Evolutionary conservation across 2,113 vertebrate genomes (phyloP).

Genomic region (Garra rufa): DNA sequence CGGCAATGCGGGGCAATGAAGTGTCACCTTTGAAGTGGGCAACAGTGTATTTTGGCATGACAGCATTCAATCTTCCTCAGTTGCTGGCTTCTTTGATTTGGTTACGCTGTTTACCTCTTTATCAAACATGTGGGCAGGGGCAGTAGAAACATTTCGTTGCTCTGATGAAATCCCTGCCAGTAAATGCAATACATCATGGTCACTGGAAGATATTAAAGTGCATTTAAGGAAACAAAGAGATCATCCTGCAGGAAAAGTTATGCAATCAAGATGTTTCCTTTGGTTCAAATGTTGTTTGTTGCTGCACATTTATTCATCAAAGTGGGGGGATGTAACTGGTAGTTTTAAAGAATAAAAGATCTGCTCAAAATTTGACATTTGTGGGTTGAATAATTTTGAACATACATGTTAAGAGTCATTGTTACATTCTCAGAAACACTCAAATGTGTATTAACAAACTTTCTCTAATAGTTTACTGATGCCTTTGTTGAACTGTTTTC

Average conservation of each 20-base stretch:
- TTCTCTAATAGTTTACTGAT: too few species aligned
- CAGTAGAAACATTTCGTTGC: constrained; percentile 45
- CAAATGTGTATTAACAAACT: too few species aligned
- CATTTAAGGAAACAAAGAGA: constrained; percentile 47
- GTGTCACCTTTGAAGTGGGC: too few species aligned
- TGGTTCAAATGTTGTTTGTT: background rate
- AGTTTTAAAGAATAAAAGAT: too few species aligned
- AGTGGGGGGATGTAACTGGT: too few species aligned
- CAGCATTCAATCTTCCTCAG: background rate
- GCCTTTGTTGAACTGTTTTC: too few species aligned
- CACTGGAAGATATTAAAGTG: constrained; percentile 53
- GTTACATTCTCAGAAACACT: too few species aligned
- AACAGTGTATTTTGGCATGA: too few species aligned
- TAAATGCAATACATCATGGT: constrained; percentile 55
- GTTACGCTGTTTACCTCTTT: background rate
- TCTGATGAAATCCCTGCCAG: constrained; percentile 53
- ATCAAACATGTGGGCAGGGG: constrained; percentile 44
- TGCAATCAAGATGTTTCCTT: background rate
- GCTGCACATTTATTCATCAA: background rate
- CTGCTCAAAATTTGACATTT: too few species aligned
- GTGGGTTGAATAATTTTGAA: too few species aligned
- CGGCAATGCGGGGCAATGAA: too few species aligned
- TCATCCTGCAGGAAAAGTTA: background rate
- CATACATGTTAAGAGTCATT: too few species aligned
- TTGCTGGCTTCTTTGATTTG: background rate